These are phyloP conservation scores for Syndactyla subalaris DNA, from an alignment of 2,797 vertebrate species.

Conservation along the genomic window DNA sequence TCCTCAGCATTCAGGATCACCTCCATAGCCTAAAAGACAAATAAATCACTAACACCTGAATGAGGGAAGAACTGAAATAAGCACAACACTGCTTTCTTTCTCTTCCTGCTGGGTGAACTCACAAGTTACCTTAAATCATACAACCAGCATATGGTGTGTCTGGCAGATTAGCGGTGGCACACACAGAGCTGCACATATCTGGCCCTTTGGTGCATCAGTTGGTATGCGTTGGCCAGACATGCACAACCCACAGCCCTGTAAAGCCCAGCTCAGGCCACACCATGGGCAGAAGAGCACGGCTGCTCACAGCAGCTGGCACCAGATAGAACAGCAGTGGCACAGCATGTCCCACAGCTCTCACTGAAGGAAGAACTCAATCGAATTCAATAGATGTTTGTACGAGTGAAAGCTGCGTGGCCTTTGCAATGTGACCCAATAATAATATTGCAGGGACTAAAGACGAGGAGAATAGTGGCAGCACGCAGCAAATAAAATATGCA, in stretches of 20 bases:
- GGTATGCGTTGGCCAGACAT: constrained; percentile 40
- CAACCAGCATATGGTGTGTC: background rate
- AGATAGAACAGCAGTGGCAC: background rate
- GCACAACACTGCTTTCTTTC: constrained; percentile 11
- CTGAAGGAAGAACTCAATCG: background rate
- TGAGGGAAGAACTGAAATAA: background rate
- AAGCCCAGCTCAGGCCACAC: background rate
- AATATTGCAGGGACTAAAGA: background rate
- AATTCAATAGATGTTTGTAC: background rate
- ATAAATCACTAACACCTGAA: constrained; percentile 60
- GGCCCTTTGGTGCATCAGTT: background rate
- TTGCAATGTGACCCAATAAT: background rate
- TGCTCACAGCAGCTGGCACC: background rate
- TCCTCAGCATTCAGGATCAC: constrained; percentile 4
- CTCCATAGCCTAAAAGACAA: constrained; percentile 30
- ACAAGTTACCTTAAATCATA: background rate
- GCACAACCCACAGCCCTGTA: background rate
- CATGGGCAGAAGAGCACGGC: background rate
- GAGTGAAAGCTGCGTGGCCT: background rate
- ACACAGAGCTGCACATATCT: background rate
- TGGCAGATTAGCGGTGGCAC: constrained; percentile 8
- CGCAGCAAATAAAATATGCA: background rate
- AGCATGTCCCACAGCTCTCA: background rate
- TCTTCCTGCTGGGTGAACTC: constrained; percentile 13
- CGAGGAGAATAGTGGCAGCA: background rate